A percentile compares a stretch with the other conserved stretches of the same genome.
These are phyloP conservation scores for Parazoanthus swiftii DNA, from an alignment of 92 coral and sea anemone genomes.

Conservation along the genomic window DNA sequence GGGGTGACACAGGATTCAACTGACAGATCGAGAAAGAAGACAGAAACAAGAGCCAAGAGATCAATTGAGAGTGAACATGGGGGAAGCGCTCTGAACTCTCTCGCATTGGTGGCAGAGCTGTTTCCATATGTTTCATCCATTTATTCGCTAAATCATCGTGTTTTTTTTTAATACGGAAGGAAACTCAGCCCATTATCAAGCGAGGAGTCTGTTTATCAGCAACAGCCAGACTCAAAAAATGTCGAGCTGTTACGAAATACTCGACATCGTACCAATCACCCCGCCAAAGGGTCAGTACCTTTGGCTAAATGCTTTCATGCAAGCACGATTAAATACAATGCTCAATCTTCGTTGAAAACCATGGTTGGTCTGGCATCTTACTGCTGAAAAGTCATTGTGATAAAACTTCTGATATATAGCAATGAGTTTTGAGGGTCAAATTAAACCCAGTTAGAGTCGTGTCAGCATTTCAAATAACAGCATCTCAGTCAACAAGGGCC, in stretches of 20 bases:
- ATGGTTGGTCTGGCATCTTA: background rate
- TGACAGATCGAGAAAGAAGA: background rate
- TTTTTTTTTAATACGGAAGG: background rate
- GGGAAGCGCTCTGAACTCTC: background rate
- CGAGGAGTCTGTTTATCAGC: background rate
- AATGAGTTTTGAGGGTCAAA: background rate
- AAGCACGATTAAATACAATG: background rate
- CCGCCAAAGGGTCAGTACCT: background rate
- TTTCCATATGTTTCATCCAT: too few relatives aligned
- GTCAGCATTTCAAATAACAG: background rate
- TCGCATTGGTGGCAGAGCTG: background rate
- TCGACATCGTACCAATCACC: background rate
- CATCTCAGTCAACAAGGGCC: background rate
- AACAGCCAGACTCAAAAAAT: background rate
- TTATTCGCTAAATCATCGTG: background rate
- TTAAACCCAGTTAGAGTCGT: background rate
- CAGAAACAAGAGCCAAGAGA: background rate
- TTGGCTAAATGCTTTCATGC: background rate
- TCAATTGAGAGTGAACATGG: too few relatives aligned
- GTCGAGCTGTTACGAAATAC: background rate
- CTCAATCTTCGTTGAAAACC: background rate
- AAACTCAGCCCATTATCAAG: background rate
- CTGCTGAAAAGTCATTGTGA: background rate
- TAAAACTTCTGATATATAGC: background rate
- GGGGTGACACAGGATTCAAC: background rate